Evolutionary conservation across 2,797 vertebrate species (phyloP).

Genomic region (Hypotaenidia okinawae): DNA sequence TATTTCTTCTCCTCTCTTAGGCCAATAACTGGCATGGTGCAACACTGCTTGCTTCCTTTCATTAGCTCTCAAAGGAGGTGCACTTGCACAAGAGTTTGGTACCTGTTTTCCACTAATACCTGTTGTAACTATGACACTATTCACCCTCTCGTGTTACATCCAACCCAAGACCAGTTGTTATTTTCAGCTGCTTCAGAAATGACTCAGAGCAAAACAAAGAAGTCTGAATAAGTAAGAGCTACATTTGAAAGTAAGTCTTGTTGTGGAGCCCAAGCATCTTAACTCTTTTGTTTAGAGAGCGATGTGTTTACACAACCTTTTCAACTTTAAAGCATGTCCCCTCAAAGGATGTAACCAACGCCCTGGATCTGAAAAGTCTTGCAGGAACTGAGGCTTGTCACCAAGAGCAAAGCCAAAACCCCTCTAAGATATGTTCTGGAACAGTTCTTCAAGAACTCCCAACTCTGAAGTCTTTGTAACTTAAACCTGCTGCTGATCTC

Average conservation of each 20-base stretch:
- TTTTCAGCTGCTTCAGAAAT: background rate
- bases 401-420: background rate
- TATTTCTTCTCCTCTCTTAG: background rate
- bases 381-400: background rate
- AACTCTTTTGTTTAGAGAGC: background rate
- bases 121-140: background rate
- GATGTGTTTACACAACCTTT: background rate
- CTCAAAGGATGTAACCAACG: background rate
- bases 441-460: background rate
- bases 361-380: background rate
- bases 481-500: background rate
- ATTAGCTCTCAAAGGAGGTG: background rate
- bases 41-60: background rate
- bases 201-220: background rate
- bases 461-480: background rate
- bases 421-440: background rate
- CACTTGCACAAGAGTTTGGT: slow-evolving; percentile 7
- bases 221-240: background rate
- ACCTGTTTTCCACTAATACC: background rate
- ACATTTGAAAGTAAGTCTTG: background rate
- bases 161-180: background rate
- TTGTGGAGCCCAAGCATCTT: background rate
- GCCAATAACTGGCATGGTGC: background rate
- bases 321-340: background rate
- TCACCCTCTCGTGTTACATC: background rate